A percentile compares a stretch with the other conserved stretches of the same genome.
phyloP scores from a whole-genome alignment of 1,140 invertebrate genomes.

The Drosophila nikananu region DNA sequence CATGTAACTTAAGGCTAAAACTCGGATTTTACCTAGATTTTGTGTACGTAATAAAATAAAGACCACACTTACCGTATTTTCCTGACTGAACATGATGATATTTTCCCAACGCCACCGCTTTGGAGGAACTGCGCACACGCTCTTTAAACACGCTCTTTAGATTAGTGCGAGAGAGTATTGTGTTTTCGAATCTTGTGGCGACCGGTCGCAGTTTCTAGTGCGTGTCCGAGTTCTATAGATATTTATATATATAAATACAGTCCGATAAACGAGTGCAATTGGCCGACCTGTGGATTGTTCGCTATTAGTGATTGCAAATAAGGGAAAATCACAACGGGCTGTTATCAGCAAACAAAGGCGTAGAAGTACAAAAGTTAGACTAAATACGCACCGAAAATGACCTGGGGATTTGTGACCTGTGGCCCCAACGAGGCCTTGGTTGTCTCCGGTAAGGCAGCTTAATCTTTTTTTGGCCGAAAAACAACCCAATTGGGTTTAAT shows the following conservation, averaged over 20 bases:
- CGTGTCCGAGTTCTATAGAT: slow-evolving; percentile 11
- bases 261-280: slow-evolving; percentile 5
- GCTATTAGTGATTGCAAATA: not conserved
- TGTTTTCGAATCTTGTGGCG: slow-evolving; percentile 33
- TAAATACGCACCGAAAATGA: slow-evolving; percentile 87
- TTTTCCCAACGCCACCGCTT: not conserved
- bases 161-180: slow-evolving; percentile 33
- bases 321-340: not conserved
- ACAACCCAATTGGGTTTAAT: not conserved
- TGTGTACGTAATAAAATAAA: slow-evolving; percentile 31
- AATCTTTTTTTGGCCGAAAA: not conserved
- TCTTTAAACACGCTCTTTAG: slow-evolving; percentile 16
- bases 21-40: slow-evolving; percentile 53
- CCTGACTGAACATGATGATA: not conserved
- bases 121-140: slow-evolving; percentile 41
- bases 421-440: slow-evolving; percentile 98
- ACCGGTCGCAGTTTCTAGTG: slow-evolving; percentile 50
- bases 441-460: slow-evolving; percentile 93
- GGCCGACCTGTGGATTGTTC: slow-evolving; percentile 22
- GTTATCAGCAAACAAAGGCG: slow-evolving; percentile 1
- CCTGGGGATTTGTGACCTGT: slow-evolving; percentile 98
- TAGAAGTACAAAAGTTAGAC: not conserved
- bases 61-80: slow-evolving; percentile 30
- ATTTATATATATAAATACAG: slow-evolving; percentile 23
- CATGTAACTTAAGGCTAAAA: slow-evolving; percentile 40